A percentile compares a stretch with the other conserved stretches of the same genome.
Conservation (phyloP, 2,797 vertebrate species). For the Smutsia temminckii region DNA sequence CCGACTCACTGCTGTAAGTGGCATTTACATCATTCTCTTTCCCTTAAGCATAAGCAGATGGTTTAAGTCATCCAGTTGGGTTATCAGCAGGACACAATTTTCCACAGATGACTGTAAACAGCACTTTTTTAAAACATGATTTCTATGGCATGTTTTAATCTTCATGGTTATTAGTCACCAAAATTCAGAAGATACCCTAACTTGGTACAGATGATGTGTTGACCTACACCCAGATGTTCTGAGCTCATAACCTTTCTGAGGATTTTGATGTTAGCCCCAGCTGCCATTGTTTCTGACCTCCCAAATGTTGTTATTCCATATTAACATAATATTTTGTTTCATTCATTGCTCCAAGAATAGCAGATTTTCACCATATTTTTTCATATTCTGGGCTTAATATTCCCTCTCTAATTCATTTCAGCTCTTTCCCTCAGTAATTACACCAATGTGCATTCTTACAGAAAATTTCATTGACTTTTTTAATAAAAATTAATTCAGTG, state of each 20-base stretch:
- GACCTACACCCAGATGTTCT: constrained; percentile 42
- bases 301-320: constrained; percentile 35
- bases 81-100: constrained; percentile 69
- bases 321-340: constrained; percentile 51
- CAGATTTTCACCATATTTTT: constrained; percentile 34
- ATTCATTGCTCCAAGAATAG: neutral
- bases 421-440: neutral
- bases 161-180: constrained; percentile 54
- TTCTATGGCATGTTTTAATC: constrained; percentile 65
- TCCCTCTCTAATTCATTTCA: neutral
- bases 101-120: constrained; percentile 71
- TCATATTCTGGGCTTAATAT: neutral
- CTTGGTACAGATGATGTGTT: constrained; percentile 33
- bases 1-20: neutral
- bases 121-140: constrained; percentile 22
- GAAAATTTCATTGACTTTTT: neutral
- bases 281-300: constrained; percentile 46
- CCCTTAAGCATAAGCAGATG: constrained; percentile 48
- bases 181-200: constrained; percentile 53
- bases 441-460: neutral
- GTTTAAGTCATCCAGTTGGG: constrained; percentile 45
- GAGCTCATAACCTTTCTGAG: neutral
- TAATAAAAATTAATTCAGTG: neutral
- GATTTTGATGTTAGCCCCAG: constrained; percentile 46
- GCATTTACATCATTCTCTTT: neutral